Evolutionary conservation across 92 coral and sea anemone genomes (phyloP), one percentile per base, ranked within the genome.

Genomic region (Chrysogorgia sp.): DNA sequence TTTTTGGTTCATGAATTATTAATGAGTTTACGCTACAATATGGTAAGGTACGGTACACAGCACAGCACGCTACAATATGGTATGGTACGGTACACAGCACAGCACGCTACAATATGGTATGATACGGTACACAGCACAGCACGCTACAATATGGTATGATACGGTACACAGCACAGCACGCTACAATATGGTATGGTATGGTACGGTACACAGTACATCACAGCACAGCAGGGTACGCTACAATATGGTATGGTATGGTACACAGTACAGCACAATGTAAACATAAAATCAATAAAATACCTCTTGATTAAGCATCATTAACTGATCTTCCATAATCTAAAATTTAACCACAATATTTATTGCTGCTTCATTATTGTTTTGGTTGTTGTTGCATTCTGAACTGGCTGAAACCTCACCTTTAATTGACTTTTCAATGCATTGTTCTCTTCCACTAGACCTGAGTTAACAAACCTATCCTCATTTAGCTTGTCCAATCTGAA

Each of bases 381-480:
- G n/a, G n/a, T n/a, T n/a, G 47, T 74, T 50, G 21, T 14, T 22
- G 56, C 56, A 48, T 48, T 48, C 56, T 48, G 6, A 14, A 48
- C 20, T 25, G 25, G 65, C 20, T 34, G 19, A 28, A 12, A 2
- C 32, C 60, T 55, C 15, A 89, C 88, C 82, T 86, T 58, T 8
- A 91, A 83, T 76, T 86, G 86, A n/a, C 88, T 88, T 68, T 88
- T 85, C 52, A 91, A 74, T 3, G 67, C 34, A 3, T 75, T 79
- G 58, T 91, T 91, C 10, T 87, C 87, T 53, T 81, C 85, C 71
- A 86, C 75, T 19, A 83, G 87, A 2, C 85, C 76, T 7, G 87
- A 90, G 63, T 90, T 83, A 14, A 85, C 81, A 14, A 86, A 49
- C 67, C 85, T 93, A 49, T 87, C 91, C 41, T 88, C 86, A 35